A percentile compares a stretch with the other conserved stretches of the same genome.
Conservation (phyloP, 2,113 vertebrate genomes). For the Alexandromys fortis region DNA sequence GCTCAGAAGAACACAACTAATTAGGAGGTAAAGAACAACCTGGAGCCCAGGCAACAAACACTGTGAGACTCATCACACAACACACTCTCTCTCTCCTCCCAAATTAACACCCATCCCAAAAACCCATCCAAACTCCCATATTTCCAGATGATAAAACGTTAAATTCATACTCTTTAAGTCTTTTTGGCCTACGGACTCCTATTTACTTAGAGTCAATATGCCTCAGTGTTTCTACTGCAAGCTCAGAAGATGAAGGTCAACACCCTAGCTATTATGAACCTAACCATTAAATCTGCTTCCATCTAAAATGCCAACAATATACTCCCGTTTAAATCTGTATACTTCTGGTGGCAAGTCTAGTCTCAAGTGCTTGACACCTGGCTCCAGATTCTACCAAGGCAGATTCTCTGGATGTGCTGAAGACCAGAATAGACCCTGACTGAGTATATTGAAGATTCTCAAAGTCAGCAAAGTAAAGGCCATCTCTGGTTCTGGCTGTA, state of each 20-base stretch:
- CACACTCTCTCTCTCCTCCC: not conserved
- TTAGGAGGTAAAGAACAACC: not conserved
- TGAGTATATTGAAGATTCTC: not conserved
- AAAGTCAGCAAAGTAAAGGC: not conserved
- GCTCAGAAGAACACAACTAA: not conserved
- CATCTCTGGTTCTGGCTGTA: not conserved
- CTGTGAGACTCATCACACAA: not conserved
- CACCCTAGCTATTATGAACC: not conserved
- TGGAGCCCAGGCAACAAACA: not conserved
- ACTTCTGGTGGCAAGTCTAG: not conserved
- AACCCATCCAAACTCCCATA: not conserved
- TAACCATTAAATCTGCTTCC: not conserved
- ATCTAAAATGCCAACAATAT: not conserved
- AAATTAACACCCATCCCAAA: not conserved
- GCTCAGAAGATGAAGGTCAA: not conserved
- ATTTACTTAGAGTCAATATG: not conserved
- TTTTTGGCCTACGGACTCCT: not conserved
- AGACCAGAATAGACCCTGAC: not conserved
- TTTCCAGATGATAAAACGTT: not conserved
- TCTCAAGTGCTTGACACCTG: not conserved
- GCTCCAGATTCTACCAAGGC: not conserved
- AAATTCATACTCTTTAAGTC: not conserved
- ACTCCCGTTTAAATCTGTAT: not conserved
- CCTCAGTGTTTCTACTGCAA: not conserved
- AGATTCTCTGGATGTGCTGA: not conserved